Evolutionary conservation across 2,797 vertebrate genomes (phyloP), one percentile per base, ranked within the genome.

Genomic region (Danio kyathit): DNA sequence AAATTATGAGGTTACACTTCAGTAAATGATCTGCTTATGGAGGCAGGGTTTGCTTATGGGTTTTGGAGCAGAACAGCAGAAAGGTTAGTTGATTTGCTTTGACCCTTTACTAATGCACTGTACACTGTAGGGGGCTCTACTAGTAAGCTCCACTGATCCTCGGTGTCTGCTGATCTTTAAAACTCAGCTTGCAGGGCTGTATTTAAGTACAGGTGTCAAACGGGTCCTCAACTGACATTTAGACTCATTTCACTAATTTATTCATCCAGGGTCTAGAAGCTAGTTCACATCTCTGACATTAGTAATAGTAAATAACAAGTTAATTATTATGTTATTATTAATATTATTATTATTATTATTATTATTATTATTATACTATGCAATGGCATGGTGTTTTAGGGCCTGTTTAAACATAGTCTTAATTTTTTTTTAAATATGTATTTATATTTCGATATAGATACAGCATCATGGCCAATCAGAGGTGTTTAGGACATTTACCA

Each of bases 161-260:
- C 17, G 12, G 40, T 56, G 74, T 43, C 17, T 64, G 40, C 29
- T n/a, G 60, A 44, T 76, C 54, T 66, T 46, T 66, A 1, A 8
- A 46, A 66, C 46, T 77, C n/a, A 77, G 41, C 51, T 44, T 66
- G 40, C 9, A 44, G 21, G 44, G 17, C 10, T 67, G 21, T 21
- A 66, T 76, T 8, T 56, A 65, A 54, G 40, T 41, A 29, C 10
- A 19, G 19, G 41, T 57, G 63, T 64, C 73, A 52, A 41, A 61
- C n/a, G 41, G 46, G 46, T 57, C 41, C 17, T 56, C 49, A 56
- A 43, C 9, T 77, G 63, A 56, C 63, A 66, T 67, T 77, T 77
- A 38, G 17, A 77, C 9, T 77, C 0, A 76, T 66, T 77, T 67
- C 41, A 8, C 14, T 29, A 16, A 29, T 29, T 54, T 54, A 74